Percentiles rank a stretch among this genome's conserved stretches.
These are phyloP conservation scores for Philaethria dido DNA, from an alignment of 2,888 invertebrate species.

Conservation along the genomic window DNA sequence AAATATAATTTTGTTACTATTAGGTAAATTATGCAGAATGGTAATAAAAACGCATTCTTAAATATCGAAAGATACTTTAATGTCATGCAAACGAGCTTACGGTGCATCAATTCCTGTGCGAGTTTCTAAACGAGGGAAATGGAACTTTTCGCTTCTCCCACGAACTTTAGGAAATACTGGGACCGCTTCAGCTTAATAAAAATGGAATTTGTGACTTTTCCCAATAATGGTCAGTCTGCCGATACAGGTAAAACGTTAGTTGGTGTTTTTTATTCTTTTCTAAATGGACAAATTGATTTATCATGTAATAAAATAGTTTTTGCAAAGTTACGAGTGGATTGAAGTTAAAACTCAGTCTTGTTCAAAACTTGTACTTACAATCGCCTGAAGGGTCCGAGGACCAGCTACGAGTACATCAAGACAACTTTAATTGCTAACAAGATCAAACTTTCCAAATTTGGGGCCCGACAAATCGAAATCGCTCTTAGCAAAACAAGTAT, in stretches of 20 bases:
- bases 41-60: slow-evolving; percentile 31
- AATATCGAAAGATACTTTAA: slow-evolving; percentile 45
- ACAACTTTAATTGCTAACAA: slow-evolving; percentile 79
- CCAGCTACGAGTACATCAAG: slow-evolving; percentile 47
- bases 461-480: slow-evolving; percentile 82
- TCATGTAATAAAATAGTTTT: neutral
- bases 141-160: slow-evolving; percentile 48
- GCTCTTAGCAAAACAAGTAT: slow-evolving; percentile 83
- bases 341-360: slow-evolving; percentile 25
- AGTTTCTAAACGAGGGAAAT: slow-evolving; percentile 51
- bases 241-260: slow-evolving; percentile 9
- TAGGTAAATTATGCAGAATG: slow-evolving; percentile 8
- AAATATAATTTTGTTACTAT: neutral
- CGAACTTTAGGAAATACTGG: slow-evolving; percentile 50
- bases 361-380: slow-evolving; percentile 35
- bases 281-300: neutral
- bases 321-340: slow-evolving; percentile 2
- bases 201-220: slow-evolving; percentile 47
- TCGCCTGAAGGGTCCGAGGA: slow-evolving; percentile 44
- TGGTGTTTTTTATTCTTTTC: neutral
- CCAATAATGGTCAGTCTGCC: slow-evolving; percentile 19
- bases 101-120: slow-evolving; percentile 47
- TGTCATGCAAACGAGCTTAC: slow-evolving; percentile 51
- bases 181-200: slow-evolving; percentile 51
- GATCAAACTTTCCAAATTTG: slow-evolving; percentile 80